Evolutionary conservation across 2,888 invertebrate genomes (phyloP).

Genomic region (Lampropteryx suffumata): DNA sequence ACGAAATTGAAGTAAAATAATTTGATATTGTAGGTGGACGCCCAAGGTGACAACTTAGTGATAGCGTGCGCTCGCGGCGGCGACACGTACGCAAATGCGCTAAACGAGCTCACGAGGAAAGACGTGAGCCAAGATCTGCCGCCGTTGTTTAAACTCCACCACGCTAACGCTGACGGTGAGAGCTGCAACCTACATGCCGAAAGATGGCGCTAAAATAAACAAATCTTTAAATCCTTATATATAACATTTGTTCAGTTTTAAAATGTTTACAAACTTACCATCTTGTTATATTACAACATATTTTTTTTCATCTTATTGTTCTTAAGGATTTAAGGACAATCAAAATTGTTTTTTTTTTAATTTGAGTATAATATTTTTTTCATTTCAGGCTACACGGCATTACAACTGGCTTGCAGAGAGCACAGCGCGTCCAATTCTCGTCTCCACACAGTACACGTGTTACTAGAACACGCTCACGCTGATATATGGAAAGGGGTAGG

Average conservation of each 20-base stretch:
- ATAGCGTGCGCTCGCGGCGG: slow-evolving; percentile 65
- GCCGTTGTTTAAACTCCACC: slow-evolving; percentile 60
- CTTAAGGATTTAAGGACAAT: no score
- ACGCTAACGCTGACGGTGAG: slow-evolving; percentile 68
- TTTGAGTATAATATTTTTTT: no score
- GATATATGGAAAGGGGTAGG: slow-evolving; percentile 69
- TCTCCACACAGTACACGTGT: slow-evolving; percentile 56
- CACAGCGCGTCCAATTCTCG: slow-evolving; percentile 52
- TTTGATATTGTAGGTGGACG: slow-evolving; percentile 54
- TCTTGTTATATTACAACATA: no score
- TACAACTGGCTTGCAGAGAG: slow-evolving; percentile 66
- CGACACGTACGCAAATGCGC: slow-evolving; percentile 54
- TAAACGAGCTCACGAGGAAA: slow-evolving; percentile 40
- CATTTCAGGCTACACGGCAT: slow-evolving; percentile 61
- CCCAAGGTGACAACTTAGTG: slow-evolving; percentile 60
- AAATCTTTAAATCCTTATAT: no score
- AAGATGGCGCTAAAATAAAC: no score
- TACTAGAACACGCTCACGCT: slow-evolving; percentile 61
- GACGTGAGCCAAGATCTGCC: slow-evolving; percentile 35
- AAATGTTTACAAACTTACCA: no score
- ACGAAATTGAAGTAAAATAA: no score
- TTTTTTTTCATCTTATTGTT: no score
- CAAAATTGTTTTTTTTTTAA: no score
- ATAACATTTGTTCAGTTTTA: no score
- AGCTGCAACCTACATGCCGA: background rate